These are phyloP conservation scores for Drosophila quinaria DNA, from an alignment of 2,888 invertebrate species.

Conservation along the genomic window DNA sequence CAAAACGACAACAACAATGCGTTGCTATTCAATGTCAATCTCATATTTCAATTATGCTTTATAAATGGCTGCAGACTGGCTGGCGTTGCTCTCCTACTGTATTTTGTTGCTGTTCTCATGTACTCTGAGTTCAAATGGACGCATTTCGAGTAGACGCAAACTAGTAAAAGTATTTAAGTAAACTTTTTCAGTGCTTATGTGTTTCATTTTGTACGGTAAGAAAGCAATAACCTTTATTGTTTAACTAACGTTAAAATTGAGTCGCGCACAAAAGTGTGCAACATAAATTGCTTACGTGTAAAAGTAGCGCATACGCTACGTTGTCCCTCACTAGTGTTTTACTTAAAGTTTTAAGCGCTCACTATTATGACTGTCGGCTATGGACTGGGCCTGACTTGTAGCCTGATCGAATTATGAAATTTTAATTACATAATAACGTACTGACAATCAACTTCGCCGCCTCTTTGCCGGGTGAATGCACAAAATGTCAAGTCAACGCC, in stretches of 20 bases:
- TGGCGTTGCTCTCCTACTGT: conserved; percentile 35
- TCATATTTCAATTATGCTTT: conserved; percentile 80
- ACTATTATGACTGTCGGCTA: not conserved
- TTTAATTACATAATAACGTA: conserved; percentile 62
- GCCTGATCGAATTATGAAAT: conserved; percentile 63
- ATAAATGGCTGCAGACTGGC: conserved; percentile 73
- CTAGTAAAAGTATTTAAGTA: not conserved
- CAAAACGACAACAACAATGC: conserved; percentile 31
- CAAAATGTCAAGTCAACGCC: conserved; percentile 13
- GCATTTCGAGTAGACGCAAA: not conserved
- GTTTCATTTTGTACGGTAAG: not conserved
- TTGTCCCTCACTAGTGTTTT: conserved; percentile 1
- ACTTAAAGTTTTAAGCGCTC: conserved; percentile 3
- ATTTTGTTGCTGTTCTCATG: conserved; percentile 4
- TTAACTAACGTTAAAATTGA: conserved; percentile 1
- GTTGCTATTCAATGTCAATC: conserved; percentile 76
- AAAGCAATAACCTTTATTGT: not conserved
- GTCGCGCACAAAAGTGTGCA: conserved; percentile 33
- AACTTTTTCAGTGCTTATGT: not conserved
- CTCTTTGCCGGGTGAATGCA: conserved; percentile 40
- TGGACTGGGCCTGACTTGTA: conserved; percentile 20
- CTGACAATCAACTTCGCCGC: conserved; percentile 36
- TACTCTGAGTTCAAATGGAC: not conserved
- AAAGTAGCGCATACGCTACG: conserved; percentile 50
- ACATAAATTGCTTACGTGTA: conserved; percentile 4